These are phyloP conservation scores for Oenanthe melanoleuca DNA, from an alignment of 2,113 vertebrate genomes.

Conservation along the genomic window DNA sequence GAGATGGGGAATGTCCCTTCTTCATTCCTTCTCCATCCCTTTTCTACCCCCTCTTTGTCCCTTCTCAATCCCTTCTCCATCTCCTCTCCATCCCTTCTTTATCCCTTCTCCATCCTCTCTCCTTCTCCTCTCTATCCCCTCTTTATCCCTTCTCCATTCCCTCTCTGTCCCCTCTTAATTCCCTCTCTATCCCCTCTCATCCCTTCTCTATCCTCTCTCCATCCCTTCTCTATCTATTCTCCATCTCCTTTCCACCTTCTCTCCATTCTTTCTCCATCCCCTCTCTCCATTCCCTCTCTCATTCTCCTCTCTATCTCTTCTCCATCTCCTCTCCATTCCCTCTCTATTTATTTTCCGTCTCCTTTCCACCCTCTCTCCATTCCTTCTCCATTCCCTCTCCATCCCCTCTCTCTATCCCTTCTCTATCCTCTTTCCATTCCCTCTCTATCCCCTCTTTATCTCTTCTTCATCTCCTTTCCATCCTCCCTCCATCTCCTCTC, in stretches of 20 bases:
- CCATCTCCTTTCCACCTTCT: no score
- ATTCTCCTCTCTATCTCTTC: no score
- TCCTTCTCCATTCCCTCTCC: rapidly evolving
- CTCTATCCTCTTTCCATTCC: background rate
- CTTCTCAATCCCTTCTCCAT: no score
- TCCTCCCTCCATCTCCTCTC: background rate
- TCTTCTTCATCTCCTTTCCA: background rate
- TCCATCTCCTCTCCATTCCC: no score
- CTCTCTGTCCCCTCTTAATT: background rate
- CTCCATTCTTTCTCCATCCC: no score
- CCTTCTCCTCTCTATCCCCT: background rate
- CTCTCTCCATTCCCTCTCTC: no score
- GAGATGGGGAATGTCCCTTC: background rate
- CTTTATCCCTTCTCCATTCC: background rate
- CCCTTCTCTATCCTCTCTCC: background rate
- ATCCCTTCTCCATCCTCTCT: background rate
- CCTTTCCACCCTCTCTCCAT: no score
- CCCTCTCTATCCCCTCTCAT: no score
- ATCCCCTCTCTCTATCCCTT: background rate
- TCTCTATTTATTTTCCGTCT: background rate
- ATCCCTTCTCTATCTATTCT: no score
- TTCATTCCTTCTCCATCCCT: background rate
- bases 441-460: background rate
- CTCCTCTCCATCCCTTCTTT: no score
- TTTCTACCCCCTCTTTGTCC: no score